phyloP scores from a whole-genome alignment of 2,888 invertebrate species.

The Gandaritis pyraliata region DNA sequence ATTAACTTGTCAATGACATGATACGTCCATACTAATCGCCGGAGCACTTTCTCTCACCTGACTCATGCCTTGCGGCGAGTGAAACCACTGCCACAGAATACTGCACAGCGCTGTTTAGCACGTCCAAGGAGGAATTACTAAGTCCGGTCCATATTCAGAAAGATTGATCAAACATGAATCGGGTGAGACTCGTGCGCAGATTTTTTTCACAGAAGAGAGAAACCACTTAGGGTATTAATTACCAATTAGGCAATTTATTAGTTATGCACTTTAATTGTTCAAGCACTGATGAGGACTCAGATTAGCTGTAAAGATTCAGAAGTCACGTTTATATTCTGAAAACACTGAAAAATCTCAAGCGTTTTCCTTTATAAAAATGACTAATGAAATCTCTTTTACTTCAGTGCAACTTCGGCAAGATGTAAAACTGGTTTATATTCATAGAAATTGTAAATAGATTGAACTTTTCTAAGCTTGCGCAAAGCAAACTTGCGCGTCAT shows the following conservation, averaged over 20 bases:
- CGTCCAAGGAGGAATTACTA: constrained; percentile 12
- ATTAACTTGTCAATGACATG: constrained; percentile 32
- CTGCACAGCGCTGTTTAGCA: constrained; percentile 5
- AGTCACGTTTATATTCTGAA: no score
- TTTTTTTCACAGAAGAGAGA: no score
- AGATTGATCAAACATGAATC: no score
- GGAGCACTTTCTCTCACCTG: constrained; percentile 30
- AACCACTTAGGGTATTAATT: no score
- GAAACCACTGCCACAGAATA: constrained; percentile 27
- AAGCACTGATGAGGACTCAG: no score
- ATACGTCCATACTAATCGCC: constrained; percentile 24
- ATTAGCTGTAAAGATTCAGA: no score
- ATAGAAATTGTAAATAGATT: neutral
- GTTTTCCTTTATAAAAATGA: constrained; percentile 6
- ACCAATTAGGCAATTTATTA: no score
- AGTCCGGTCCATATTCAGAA: no score
- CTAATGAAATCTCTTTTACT: constrained; percentile 1
- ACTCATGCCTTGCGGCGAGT: constrained; percentile 27
- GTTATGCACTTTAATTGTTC: no score
- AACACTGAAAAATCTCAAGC: no score
- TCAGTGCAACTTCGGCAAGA: neutral
- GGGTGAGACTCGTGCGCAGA: no score
- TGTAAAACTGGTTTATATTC: neutral
- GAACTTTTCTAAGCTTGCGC: constrained; percentile 1
- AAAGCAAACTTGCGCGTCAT: neutral